Percentiles rank a stretch among this genome's conserved stretches.
Evolutionary conservation across 2,797 vertebrate species (phyloP).

Genomic region (Silurus aristotelis): DNA sequence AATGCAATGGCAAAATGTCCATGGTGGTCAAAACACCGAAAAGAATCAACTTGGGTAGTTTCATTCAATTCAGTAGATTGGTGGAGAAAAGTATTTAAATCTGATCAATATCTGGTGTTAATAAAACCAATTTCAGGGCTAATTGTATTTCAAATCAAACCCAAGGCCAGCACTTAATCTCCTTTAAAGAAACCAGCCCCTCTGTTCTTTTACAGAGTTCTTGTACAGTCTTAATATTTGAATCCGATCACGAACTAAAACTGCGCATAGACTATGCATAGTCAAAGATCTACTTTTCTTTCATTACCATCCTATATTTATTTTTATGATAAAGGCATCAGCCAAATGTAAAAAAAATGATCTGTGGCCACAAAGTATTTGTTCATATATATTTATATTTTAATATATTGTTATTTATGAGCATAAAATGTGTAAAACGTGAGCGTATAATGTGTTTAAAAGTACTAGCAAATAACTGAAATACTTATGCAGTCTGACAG

Average conservation of each 20-base stretch:
- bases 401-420: too few relatives aligned
- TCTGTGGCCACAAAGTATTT: too few relatives aligned
- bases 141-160: background rate
- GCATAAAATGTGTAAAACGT: background rate
- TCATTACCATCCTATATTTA: background rate
- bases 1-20: background rate
- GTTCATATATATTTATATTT: too few relatives aligned
- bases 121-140: background rate
- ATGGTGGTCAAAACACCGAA: background rate
- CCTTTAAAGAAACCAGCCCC: background rate
- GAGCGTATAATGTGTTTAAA: background rate
- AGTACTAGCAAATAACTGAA: background rate
- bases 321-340: too few relatives aligned
- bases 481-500: background rate
- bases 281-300: conserved; percentile 8
- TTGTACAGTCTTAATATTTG: conserved; percentile 7
- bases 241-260: conserved; percentile 9
- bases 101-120: background rate
- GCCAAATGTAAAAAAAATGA: too few relatives aligned
- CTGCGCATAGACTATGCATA: background rate
- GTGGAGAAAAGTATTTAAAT: background rate
- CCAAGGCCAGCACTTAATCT: background rate
- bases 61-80: too few relatives aligned
- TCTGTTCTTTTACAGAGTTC: too few relatives aligned
- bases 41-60: background rate